phyloP scores from a whole-genome alignment of 2,113 vertebrate species.

The Ceyx melanurus region DNA sequence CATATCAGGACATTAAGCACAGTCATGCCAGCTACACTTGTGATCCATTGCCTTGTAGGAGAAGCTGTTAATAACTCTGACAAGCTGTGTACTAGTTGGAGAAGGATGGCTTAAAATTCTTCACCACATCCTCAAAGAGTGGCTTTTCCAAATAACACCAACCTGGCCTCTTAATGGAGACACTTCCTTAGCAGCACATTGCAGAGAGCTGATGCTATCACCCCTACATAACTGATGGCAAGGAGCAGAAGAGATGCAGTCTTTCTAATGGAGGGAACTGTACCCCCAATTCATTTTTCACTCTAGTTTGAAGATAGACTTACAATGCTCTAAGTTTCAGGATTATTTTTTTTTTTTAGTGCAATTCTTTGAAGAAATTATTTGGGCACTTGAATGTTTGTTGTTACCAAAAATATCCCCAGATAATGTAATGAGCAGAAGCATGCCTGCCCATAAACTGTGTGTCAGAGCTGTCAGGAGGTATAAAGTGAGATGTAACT shows the following conservation, averaged over 20 bases:
- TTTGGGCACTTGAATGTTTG: background rate
- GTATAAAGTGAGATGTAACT: background rate
- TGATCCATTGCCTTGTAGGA: slow-evolving; percentile 29
- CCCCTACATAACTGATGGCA: background rate
- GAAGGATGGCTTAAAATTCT: slow-evolving; percentile 1
- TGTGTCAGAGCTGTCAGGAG: background rate
- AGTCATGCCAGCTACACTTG: slow-evolving; percentile 1
- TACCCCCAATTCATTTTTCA: background rate
- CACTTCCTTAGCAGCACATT: rapidly evolving
- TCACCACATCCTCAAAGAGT: background rate
- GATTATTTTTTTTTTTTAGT: background rate
- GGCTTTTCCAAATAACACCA: background rate
- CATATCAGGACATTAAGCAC: background rate
- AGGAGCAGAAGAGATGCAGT: background rate
- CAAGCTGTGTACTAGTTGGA: slow-evolving; percentile 32
- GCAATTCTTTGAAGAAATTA: background rate
- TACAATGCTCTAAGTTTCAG: background rate
- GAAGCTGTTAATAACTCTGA: slow-evolving; percentile 46
- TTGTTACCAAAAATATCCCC: background rate
- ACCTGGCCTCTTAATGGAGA: background rate
- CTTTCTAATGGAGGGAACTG: background rate
- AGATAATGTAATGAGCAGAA: background rate
- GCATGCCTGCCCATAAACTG: background rate
- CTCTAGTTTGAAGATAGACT: background rate
- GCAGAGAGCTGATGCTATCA: background rate